These are phyloP conservation scores for Drosophila mettleri DNA, from an alignment of 2,888 invertebrate genomes.

Conservation along the genomic window DNA sequence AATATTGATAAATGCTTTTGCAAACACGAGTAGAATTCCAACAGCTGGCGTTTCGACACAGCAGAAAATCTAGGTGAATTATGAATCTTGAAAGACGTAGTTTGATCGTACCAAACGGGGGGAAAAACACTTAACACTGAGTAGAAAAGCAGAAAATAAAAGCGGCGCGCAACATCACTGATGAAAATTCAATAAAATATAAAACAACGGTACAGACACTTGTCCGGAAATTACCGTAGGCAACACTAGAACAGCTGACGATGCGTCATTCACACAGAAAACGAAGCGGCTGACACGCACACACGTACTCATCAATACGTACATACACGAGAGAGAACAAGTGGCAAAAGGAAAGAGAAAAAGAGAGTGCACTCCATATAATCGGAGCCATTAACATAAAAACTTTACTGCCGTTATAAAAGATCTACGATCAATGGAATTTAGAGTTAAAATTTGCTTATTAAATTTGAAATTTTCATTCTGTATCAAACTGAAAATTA, in stretches of 20 bases:
- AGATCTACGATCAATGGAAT: background rate
- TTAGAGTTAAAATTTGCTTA: background rate
- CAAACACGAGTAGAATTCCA: constrained; percentile 27
- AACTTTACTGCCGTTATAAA: constrained; percentile 3
- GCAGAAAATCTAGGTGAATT: background rate
- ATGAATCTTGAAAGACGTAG: background rate
- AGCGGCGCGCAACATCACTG: constrained; percentile 26
- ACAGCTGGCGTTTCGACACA: constrained; percentile 14
- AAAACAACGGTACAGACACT: constrained; percentile 58
- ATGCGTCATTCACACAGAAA: constrained; percentile 73
- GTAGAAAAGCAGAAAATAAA: constrained; percentile 15
- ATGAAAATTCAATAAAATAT: constrained; percentile 78
- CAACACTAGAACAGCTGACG: constrained; percentile 72
- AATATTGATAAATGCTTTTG: constrained; percentile 40
- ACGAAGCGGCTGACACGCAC: constrained; percentile 32
- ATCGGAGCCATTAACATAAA: constrained; percentile 35
- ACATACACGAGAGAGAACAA: constrained; percentile 44
- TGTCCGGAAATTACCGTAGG: constrained; percentile 66
- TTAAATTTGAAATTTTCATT: background rate
- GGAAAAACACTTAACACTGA: constrained; percentile 4
- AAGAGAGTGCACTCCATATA: constrained; percentile 18
- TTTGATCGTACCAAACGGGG: constrained; percentile 22
- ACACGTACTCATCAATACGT: constrained; percentile 15
- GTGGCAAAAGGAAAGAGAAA: constrained; percentile 32
- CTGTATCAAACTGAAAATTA: background rate